Base-by-base conservation (phyloP, 92 coral and sea anemone genomes). In the Actinernus sp. region DNA sequence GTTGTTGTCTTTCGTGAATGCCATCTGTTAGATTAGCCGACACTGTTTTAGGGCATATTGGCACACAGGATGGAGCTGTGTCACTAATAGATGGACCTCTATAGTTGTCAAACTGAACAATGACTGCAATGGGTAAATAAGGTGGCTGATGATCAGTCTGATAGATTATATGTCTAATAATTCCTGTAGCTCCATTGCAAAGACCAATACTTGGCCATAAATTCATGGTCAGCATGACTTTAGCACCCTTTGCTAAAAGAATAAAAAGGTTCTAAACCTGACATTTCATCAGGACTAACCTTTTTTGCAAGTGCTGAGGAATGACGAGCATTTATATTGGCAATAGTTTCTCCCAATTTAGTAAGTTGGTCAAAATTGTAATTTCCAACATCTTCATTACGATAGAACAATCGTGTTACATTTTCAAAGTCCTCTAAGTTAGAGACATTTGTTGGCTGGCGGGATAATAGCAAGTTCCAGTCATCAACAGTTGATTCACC, bases 131-230 rank as follows among this genome's bases (percentile, higher is more conserved):
- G 2, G 86, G 86, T 47, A 79, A 70, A 64, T 79, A 71, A 4
- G 86, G 86, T 36, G 41, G 41, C 41, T 36, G 40, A 14, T 74
- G 83, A 34, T 41, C 44, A 38, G 48, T 45, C 18, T 36, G 7
- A 14, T 36, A 7, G 41, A 36, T 36, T 7, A 36, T 36, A 36
- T 36, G 8, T 7, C 7, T 14, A 36, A 36, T 14, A 36, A 62
- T 83, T 39, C 89, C 73, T 61, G 71, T 67, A 25, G 89, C 46
- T 13, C 79, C 84, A 76, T 76, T 74, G 39, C 88, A 82, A 12
- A 82, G 88, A 71, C 79, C 86, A 70, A 53, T 67, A 77, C 34
- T 41, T 52, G 58, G 26, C 74, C 83, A 76, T 46, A 64, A 63
- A 73, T 73, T 73, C 82, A 75, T 64, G 18, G 57, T 82, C 34